These are phyloP conservation scores for Morone saxatilis DNA, from an alignment of 2,113 vertebrate species.

Conservation along the genomic window DNA sequence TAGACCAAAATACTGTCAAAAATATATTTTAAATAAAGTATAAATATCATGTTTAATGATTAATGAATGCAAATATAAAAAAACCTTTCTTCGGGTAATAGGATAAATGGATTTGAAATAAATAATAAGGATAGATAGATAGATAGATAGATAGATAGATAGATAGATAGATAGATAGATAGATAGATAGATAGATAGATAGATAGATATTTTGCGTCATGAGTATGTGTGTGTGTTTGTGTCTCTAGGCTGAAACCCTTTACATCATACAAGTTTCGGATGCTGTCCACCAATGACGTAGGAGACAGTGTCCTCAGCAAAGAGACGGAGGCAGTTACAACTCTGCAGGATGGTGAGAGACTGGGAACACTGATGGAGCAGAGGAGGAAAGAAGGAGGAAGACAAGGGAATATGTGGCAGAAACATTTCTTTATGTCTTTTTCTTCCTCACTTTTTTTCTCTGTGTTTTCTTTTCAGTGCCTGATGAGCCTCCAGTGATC, in stretches of 20 bases:
- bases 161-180: too few species aligned
- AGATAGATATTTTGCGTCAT: too few species aligned
- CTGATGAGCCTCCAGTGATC: conserved; percentile 91
- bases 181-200: too few species aligned
- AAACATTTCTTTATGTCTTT: not conserved
- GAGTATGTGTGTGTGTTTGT: not conserved
- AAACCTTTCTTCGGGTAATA: not conserved
- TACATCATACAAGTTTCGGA: conserved; percentile 94
- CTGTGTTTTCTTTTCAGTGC: conserved; percentile 84
- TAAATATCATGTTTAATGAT: not conserved
- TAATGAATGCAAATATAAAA: not conserved
- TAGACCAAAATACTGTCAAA: not conserved
- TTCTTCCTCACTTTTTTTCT: conserved; percentile 20
- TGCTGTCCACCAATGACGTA: conserved; percentile 96
- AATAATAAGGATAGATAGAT: too few species aligned
- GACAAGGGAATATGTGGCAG: not conserved
- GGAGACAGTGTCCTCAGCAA: conserved; percentile 92
- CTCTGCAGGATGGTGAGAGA: conserved; percentile 95
- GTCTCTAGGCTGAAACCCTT: conserved; percentile 90
- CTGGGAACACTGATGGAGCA: not conserved
- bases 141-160: too few species aligned
- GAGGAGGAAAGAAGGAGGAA: conserved; percentile 12
- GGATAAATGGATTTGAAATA: too few species aligned
- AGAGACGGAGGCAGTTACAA: conserved; percentile 92
- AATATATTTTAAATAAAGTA: not conserved